A percentile compares a stretch with the other conserved stretches of the same genome.
Conservation (phyloP, 2,113 vertebrate genomes). For the Oxyura jamaicensis region DNA sequence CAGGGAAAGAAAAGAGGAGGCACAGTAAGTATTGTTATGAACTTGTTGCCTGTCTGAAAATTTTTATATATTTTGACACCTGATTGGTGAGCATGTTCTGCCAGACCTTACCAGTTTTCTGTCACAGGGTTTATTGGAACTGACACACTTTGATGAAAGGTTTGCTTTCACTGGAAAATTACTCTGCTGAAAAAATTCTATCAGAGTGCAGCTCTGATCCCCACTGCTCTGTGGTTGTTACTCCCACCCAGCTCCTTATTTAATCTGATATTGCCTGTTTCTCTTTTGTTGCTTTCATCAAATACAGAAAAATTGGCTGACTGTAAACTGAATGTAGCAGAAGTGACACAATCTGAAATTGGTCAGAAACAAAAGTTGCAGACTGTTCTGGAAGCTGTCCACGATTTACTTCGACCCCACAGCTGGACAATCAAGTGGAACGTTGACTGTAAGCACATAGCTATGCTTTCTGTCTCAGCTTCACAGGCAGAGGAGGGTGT, state of each 20-base stretch:
- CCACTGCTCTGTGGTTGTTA: background rate
- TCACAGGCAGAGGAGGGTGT: background rate
- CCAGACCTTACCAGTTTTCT: background rate
- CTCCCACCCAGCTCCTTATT: background rate
- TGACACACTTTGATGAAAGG: background rate
- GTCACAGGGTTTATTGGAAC: background rate
- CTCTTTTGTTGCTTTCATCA: background rate
- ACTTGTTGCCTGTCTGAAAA: background rate
- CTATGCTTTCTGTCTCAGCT: background rate
- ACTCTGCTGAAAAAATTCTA: background rate
- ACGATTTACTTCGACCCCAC: constrained; percentile 87
- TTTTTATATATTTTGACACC: background rate
- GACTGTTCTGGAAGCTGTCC: constrained; percentile 91
- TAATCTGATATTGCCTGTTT: background rate
- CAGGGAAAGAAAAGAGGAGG: background rate
- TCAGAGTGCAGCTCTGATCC: background rate
- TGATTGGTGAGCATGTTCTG: background rate
- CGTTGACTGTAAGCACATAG: constrained; percentile 86
- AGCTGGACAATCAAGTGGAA: constrained; percentile 91
- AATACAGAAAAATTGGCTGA: constrained; percentile 87
- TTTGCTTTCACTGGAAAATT: background rate
- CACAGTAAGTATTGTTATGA: background rate
- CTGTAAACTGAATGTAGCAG: constrained; percentile 92
- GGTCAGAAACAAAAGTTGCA: constrained; percentile 97
- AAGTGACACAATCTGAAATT: constrained; percentile 95